Percentiles rank a stretch among this genome's conserved stretches.
Evolutionary conservation across 2,888 invertebrate genomes (phyloP).

Genomic region (Hirudinaria manillensis): DNA sequence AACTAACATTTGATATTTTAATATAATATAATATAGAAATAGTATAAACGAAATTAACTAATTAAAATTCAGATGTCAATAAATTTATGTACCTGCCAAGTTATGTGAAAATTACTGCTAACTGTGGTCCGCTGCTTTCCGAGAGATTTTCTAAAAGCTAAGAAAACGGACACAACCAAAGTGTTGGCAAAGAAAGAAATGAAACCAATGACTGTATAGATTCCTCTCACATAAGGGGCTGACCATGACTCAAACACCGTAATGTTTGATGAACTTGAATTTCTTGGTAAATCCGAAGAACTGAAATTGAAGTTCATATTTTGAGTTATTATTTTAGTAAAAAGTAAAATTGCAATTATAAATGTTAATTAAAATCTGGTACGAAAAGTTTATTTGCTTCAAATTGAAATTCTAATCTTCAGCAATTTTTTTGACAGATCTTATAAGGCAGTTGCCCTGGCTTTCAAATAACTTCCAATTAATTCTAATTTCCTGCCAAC

Average conservation of each 20-base stretch:
- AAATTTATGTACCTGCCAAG: conserved; percentile 12
- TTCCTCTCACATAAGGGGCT: neutral
- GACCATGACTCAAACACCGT: neutral
- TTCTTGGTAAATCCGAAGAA: neutral
- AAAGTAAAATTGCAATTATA: neutral
- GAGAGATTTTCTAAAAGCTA: neutral
- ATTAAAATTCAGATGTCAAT: no score
- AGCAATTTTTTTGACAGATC: no score
- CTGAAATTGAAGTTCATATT: neutral
- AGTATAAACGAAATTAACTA: no score
- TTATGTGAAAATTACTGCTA: neutral
- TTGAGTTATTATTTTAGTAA: no score
- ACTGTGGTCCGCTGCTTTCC: neutral
- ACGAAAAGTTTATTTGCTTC: no score
- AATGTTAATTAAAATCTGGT: neutral
- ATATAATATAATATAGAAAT: no score
- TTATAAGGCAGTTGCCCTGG: no score
- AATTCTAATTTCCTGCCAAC: no score
- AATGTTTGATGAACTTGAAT: conserved; percentile 2
- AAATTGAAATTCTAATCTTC: no score
- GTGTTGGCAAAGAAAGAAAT: neutral
- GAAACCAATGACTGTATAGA: neutral
- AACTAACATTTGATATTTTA: no score
- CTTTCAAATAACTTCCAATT: no score
- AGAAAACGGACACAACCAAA: neutral